A percentile compares a stretch with the other conserved stretches of the same genome.
Conservation (phyloP, 2,888 invertebrate genomes). For the Erebia epiphron region DNA sequence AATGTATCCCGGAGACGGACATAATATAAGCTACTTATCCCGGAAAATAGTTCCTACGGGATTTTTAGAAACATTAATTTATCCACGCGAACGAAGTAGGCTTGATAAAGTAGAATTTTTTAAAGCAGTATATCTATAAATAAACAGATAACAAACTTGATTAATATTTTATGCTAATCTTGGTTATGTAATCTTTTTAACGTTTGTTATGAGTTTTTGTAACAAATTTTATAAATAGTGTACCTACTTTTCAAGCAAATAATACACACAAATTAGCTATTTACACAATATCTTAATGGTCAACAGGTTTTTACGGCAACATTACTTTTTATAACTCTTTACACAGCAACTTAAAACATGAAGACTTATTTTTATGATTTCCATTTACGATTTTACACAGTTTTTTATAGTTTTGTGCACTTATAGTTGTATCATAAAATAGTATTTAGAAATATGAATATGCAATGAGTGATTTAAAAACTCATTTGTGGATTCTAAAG, state of each 20-base stretch:
- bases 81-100: no score
- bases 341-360: not conserved
- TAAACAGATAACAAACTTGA: no score
- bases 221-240: not conserved
- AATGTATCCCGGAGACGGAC: no score
- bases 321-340: constrained; percentile 6
- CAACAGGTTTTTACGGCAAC: constrained; percentile 14
- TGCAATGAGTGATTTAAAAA: not conserved
- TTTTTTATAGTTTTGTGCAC: not conserved
- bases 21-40: no score
- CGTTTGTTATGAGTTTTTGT: not conserved
- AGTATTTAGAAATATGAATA: constrained; percentile 14
- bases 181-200: no score
- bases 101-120: no score
- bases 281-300: constrained; percentile 29
- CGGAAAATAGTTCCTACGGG: no score
- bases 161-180: no score
- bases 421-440: constrained; percentile 6
- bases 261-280: not conserved
- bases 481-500: not conserved
- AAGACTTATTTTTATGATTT: constrained; percentile 3
- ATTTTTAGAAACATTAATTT: no score
- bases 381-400: not conserved
- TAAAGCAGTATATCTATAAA: no score
- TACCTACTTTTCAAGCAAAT: no score